Base-by-base conservation (phyloP, 1,140 invertebrate species). In the Arctopsyche grandis region DNA sequence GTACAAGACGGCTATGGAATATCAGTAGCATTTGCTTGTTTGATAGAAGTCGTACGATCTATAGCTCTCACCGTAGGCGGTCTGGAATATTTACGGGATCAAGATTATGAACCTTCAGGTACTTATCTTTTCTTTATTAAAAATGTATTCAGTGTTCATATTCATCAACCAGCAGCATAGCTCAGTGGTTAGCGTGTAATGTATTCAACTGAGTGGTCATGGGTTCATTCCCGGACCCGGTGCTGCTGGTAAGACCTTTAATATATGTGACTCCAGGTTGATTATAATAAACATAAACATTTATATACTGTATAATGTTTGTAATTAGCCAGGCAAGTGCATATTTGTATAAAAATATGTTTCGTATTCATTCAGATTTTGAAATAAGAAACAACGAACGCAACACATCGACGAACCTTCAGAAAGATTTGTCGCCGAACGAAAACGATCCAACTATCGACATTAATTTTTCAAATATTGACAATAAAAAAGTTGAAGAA, bases 1-100 rank as follows among this genome's bases (percentile, higher is more conserved):
- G 94, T 99, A 81, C 95, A 96, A 12, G 97, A 99, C 83, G 97
- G 97, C 9, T 99, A 99, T 89, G 96, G 97, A 43, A 94, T 99
- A 75, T 98, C 97, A 0, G 91, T 99, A 24, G 97, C 97, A 0
- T 99, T 98, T 87, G 94, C 95, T 38, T 97, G 96, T 86, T 88
- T 99, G 9, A 88, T 98, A 82, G 97, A 98, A 84, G 93, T 97
- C 76, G 94, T 96, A 70, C 89, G 94, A 1, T 96, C 94, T 3
- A 92, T 96, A 56, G 91, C 93, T 24, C 86, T 93, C 22, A 91
- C 91, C 0, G 91, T 94, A 29, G 90, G 91, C 69, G 93, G 91
- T 9, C 86, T 89, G 1, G 86, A 89, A 52, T 88, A 89, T 76
- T 87, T 86, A 69, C 83, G 82, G 43, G 85, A 85, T 38, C 81